Evolutionary conservation across 2,113 vertebrate species (phyloP), one percentile per base, ranked within the genome.

Genomic region (Semicossyphus pulcher): DNA sequence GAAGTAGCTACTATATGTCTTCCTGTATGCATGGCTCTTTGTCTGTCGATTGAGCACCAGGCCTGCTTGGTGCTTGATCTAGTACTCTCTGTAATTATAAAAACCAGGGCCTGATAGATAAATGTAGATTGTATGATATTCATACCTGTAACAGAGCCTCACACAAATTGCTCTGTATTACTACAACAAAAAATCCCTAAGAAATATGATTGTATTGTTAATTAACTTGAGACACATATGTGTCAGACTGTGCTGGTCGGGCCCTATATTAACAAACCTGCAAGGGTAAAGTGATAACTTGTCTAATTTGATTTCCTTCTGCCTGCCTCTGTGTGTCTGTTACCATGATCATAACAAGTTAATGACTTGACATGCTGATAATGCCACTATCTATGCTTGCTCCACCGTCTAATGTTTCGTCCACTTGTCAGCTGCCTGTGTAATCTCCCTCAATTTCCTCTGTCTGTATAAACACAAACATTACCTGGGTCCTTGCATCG

Each of bases 1-100:
- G 78, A 86, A 80, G 69, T 71, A 80, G 67, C 56, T 58, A 59
- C 42, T 74, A 25, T 73, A 66, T 88, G 73, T 88, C 25, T 81
- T 72, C 66, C 65, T 81, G 68, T 73, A 39, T 89, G 84, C 91
- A 92, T 91, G 87, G 78, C 84, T 86, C 48, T 80, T 57, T 81
- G 80, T 83, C 59, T 79, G 69, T 76, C 31, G 71, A 79, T 75
- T 57, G 54, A 86, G 64, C 68, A 69, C 68, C 67, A 87, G 72
- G 52, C 36, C 57, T 64, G 57, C 80, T 78, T 73, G 78, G 83
- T 82, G 75, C 71, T 80, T 42, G 36, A 73, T 88, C 70, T 41
- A 48, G 68, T 85, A 36, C 31, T 63, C n/a, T 69, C 45, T 78
- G 36, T 79, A 60, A 82, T 64, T 85, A 65, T 85, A 63, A 75